Base-by-base conservation (phyloP, 53 echinoderm and acorn worm species). In the Mesocentrotus franciscanus region DNA sequence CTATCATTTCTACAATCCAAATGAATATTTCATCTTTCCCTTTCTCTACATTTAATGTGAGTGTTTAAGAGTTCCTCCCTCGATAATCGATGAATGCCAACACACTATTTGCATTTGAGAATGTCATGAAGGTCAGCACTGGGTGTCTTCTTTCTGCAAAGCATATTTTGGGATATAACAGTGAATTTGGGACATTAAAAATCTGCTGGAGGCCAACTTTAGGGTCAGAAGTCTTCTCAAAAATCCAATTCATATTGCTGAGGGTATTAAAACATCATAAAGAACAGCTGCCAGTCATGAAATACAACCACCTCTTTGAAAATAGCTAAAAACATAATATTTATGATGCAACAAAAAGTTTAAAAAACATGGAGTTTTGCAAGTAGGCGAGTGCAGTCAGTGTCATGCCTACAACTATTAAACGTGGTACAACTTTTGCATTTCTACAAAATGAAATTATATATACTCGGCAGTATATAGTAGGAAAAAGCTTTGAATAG, bases 81-180 rank as follows among this genome's bases (percentile, higher is more conserved):
- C n/a, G 87, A 58, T 27, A 18, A 27, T 58, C 10, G 1, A 87
- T 87, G 8, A n/a, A 29, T n/a, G 87, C 13, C 87, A 87, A 13
- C 58, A 87, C 87, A 87, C 87, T 87, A 87, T 87, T 56, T 27
- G n/a, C 87, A 59, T 57, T 8, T 56, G 2, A 58, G 13, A 58
- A 87, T 87, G 87, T 87, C 87, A 87, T 17, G 11, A 57, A 87
- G 87, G n/a, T 87, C 87, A 87, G 9, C 22, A 12, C 79, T 39
- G 17, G 22, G 18, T 84, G 55, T 84, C 36, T 18, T 49, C 42
- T 84, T 84, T 84, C 84, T 2, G 24, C 6, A 36, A 27, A 39
- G 39, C 39, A 84, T 2, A 42, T 42, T 84, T 22, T 84, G 2
- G 49, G 49, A 84, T 79, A 79, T 33, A 12, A 79, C 26, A 55